Conservation (phyloP, 2,797 vertebrate genomes). For the Pseudochaenichthys georgianus region DNA sequence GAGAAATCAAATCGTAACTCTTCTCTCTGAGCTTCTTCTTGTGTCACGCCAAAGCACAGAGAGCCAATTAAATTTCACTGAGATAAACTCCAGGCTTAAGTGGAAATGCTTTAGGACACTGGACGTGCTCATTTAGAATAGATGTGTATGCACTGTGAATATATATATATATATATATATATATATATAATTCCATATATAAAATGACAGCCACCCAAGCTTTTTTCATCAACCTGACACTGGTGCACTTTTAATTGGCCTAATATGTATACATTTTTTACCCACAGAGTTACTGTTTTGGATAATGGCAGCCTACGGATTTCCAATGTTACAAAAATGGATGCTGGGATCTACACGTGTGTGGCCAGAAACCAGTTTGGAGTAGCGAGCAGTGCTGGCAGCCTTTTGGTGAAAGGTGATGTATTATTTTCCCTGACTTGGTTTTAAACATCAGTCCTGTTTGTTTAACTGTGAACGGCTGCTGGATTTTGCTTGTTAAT, state of each 20-base stretch:
- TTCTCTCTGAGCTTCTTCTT: slow-evolving; percentile 34
- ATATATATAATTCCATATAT: neutral
- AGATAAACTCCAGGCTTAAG: slow-evolving; percentile 51
- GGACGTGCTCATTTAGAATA: slow-evolving; percentile 44
- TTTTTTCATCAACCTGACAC: slow-evolving; percentile 19
- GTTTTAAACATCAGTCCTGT: slow-evolving; percentile 1
- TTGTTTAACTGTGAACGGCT: slow-evolving; percentile 1
- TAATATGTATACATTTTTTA: slow-evolving; percentile 5
- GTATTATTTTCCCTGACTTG: neutral
- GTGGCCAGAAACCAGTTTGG: slow-evolving; percentile 96
- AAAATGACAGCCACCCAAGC: slow-evolving; percentile 11
- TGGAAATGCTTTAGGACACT: slow-evolving; percentile 58
- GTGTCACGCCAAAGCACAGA: slow-evolving; percentile 37
- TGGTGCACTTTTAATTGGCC: slow-evolving; percentile 3
- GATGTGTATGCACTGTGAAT: slow-evolving; percentile 26
- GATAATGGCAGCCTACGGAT: slow-evolving; percentile 94
- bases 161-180: slow-evolving; percentile 8
- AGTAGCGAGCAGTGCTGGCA: slow-evolving; percentile 93
- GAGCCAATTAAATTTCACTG: slow-evolving; percentile 59
- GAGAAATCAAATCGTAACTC: slow-evolving; percentile 52
- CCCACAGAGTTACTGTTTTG: slow-evolving; percentile 88
- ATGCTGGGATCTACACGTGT: slow-evolving; percentile 94
- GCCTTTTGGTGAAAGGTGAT: slow-evolving; percentile 94
- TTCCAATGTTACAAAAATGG: slow-evolving; percentile 91
- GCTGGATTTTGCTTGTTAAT: slow-evolving; percentile 12